Percentiles rank a stretch among this genome's conserved stretches.
These are phyloP conservation scores for Cerastis rubricosa DNA, from an alignment of 2,888 invertebrate genomes.

Conservation along the genomic window DNA sequence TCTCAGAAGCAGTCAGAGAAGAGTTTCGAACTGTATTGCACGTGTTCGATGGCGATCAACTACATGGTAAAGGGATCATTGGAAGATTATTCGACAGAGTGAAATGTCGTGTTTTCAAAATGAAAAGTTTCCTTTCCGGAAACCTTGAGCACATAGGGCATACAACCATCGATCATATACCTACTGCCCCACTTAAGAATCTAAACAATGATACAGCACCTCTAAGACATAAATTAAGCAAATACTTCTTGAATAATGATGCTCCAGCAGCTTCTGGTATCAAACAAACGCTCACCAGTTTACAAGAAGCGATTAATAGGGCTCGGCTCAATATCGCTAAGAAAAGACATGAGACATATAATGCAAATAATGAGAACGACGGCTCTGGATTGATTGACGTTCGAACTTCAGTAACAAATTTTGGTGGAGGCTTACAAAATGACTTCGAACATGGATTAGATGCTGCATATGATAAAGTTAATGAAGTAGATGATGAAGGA, in stretches of 20 bases:
- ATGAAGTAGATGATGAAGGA: slow-evolving; percentile 13
- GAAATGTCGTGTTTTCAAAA: slow-evolving; percentile 49
- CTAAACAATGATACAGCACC: slow-evolving; percentile 38
- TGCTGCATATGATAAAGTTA: slow-evolving; percentile 34
- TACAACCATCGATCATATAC: slow-evolving; percentile 14
- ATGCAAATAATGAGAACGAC: slow-evolving; percentile 30
- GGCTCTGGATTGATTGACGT: slow-evolving; percentile 56
- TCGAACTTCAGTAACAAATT: slow-evolving; percentile 12
- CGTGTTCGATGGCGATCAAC: slow-evolving; percentile 56
- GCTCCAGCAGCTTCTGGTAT: slow-evolving; percentile 33
- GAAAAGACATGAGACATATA: slow-evolving; percentile 1
- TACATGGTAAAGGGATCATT: slow-evolving; percentile 57
- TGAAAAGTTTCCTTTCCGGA: slow-evolving; percentile 51
- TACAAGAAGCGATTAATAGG: slow-evolving; percentile 40
- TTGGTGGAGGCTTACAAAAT: slow-evolving; percentile 7
- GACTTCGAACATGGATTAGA: slow-evolving; percentile 37
- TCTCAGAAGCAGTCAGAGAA: slow-evolving; percentile 31
- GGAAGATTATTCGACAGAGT: slow-evolving; percentile 60
- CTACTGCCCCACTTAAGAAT: slow-evolving; percentile 2
- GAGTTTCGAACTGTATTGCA: slow-evolving; percentile 51
- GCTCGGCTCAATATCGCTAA: slow-evolving; percentile 39
- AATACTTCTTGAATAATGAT: slow-evolving; percentile 61
- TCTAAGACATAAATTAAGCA: slow-evolving; percentile 55
- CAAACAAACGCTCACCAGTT: slow-evolving; percentile 36
- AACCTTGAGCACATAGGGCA: background rate